Base-by-base conservation (phyloP, 2,888 invertebrate genomes). In the Mythimna ferrago region DNA sequence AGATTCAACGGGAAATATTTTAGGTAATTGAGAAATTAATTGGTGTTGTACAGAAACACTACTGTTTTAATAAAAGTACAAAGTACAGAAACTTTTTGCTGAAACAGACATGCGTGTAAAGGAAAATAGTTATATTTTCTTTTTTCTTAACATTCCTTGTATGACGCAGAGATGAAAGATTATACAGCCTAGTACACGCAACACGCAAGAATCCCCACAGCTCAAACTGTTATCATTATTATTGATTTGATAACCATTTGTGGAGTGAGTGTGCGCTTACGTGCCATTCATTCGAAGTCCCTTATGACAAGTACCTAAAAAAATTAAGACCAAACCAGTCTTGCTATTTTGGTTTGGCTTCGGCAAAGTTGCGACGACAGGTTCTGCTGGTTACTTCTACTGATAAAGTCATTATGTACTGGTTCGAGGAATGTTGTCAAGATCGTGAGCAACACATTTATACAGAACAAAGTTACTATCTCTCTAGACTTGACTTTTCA, bases 181-280 rank as follows among this genome's bases (percentile, higher is more conserved):
- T 69, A 78, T 57, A 78, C 69, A 78, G 79, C 69, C 64, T 64
- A 11, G 58, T 26, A 53, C 51, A 78, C 26, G 41, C 51, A 48
- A 53, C 35, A 53, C 11, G 11, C 57, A 63, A 64, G 32, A 66
- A 80, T 57, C 35, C 32, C 51, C 26, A 19, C 11, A 19, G 53
- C 19, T 11, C 11, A 53, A 64, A 63, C 9, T 73, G 26, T 67
- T 74, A 80, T 67, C 58, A 54, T 60, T 60, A 38, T 62, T 61
- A 79, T 73, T 74, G 66, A 74, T 80, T 80, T 54, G 63, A 65
- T 65, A 72, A 51, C 7, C n/a, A 16, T 79, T 48, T 48, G 21
- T 73, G 2, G 21, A 51, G 41, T 62, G 48, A 35, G 9, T 26
- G 26, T 51, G 6, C 56, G n/a, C 14, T 41, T 68, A 54, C 26